Evolutionary conservation across 2,797 vertebrate species (phyloP).

Genomic region (Betta splendens): DNA sequence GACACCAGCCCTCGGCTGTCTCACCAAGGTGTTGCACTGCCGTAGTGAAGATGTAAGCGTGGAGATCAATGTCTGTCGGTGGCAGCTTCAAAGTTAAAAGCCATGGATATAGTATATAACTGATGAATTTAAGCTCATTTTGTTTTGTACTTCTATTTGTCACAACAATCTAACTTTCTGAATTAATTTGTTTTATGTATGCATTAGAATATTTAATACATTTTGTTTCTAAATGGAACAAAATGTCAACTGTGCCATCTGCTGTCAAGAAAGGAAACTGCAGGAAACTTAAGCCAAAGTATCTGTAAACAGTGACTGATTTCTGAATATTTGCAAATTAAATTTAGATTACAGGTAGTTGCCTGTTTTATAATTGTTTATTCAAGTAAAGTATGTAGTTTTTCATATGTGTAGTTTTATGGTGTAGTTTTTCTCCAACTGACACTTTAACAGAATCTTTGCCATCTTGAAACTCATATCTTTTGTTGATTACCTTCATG

Average conservation of each 20-base stretch:
- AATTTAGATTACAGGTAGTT: too few species aligned
- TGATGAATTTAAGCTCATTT: background rate
- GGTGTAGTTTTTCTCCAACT: too few species aligned
- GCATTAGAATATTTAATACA: too few species aligned
- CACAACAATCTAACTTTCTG: conserved; percentile 1
- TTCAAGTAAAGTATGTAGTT: background rate
- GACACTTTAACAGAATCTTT: too few species aligned
- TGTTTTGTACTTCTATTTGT: background rate
- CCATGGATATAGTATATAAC: background rate
- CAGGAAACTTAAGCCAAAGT: background rate
- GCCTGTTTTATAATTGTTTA: background rate
- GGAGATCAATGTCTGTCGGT: too few species aligned
- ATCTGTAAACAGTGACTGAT: background rate
- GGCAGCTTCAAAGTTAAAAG: background rate
- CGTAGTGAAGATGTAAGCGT: background rate
- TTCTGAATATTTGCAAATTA: background rate
- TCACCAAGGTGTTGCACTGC: background rate
- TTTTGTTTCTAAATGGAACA: background rate
- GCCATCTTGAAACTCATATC: too few species aligned
- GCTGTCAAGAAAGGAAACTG: conserved; percentile 31
- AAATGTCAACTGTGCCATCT: conserved; percentile 44
- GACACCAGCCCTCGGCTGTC: background rate
- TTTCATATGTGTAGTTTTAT: background rate
- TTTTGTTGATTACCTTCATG: conserved; percentile 26
- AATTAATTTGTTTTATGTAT: background rate